These are phyloP conservation scores for Papilio xuthus DNA, from an alignment of 1,140 invertebrate species.

Conservation along the genomic window DNA sequence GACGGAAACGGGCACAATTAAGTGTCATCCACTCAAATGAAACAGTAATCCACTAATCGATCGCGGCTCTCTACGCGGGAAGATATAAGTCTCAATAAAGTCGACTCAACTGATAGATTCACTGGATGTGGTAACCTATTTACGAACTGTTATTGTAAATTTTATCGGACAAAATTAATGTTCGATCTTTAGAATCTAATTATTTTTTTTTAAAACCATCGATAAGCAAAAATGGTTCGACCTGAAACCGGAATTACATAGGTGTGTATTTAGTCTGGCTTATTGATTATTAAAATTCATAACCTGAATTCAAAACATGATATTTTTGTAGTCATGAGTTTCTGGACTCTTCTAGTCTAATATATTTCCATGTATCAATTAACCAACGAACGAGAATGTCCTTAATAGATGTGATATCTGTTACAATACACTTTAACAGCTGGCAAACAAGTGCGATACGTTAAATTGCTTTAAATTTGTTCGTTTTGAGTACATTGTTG, in stretches of 20 bases:
- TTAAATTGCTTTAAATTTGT: constrained; percentile 71
- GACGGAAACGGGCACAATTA: constrained; percentile 28
- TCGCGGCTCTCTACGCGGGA: constrained; percentile 39
- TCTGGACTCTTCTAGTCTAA: constrained; percentile 1
- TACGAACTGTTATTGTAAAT: background rate
- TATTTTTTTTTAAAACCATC: no score
- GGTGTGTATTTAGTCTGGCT: no score
- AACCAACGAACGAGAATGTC: constrained; percentile 60
- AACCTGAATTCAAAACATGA: background rate
- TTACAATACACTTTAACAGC: constrained; percentile 60
- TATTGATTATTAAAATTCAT: no score
- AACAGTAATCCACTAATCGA: constrained; percentile 52
- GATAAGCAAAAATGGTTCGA: no score
- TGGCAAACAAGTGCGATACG: constrained; percentile 57
- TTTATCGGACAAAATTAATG: no score
- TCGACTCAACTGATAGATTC: constrained; percentile 4
- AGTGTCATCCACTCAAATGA: constrained; percentile 41
- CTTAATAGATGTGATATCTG: constrained; percentile 65
- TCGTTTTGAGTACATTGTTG: constrained; percentile 48
- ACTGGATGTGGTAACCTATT: constrained; percentile 34
- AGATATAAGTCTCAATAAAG: constrained; percentile 49
- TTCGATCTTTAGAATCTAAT: no score
- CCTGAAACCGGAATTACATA: no score
- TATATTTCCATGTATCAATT: constrained; percentile 47
- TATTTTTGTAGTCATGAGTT: background rate